phyloP scores from a whole-genome alignment of 2,797 vertebrate genomes.

The Fringilla coelebs region DNA sequence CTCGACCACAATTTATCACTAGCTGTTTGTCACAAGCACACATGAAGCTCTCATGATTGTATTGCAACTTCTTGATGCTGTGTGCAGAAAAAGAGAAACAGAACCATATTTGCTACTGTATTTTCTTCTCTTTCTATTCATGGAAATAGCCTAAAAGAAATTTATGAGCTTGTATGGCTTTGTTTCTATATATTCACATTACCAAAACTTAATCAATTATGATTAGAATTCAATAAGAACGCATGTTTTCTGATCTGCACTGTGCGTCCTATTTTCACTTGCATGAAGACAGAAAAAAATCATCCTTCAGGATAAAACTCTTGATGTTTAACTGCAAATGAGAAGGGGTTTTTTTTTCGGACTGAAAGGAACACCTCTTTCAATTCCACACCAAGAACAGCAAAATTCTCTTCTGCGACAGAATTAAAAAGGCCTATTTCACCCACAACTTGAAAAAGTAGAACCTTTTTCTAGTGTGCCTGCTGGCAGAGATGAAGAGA shows the following conservation, averaged over 20 bases:
- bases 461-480: not conserved
- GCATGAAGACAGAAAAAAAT: not conserved
- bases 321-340: not conserved
- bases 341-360: not conserved
- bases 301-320: not conserved
- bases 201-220: not conserved
- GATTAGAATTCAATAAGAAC: not conserved
- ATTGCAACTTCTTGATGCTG: slow-evolving; percentile 2
- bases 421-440: not conserved
- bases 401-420: not conserved
- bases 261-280: not conserved
- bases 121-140: not conserved
- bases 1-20: slow-evolving; percentile 30
- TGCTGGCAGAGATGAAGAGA: not conserved
- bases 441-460: not conserved
- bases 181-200: not conserved
- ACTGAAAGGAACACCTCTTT: not conserved
- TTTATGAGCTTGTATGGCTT: not conserved
- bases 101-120: not conserved
- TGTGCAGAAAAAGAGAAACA: slow-evolving; percentile 25
- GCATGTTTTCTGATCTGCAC: not conserved
- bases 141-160: not conserved
- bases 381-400: not conserved
- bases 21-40: slow-evolving; percentile 41
- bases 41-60: not conserved